Base-by-base conservation (phyloP, 64 coral and sea anemone genomes). In the Cladopsammia gracilis region DNA sequence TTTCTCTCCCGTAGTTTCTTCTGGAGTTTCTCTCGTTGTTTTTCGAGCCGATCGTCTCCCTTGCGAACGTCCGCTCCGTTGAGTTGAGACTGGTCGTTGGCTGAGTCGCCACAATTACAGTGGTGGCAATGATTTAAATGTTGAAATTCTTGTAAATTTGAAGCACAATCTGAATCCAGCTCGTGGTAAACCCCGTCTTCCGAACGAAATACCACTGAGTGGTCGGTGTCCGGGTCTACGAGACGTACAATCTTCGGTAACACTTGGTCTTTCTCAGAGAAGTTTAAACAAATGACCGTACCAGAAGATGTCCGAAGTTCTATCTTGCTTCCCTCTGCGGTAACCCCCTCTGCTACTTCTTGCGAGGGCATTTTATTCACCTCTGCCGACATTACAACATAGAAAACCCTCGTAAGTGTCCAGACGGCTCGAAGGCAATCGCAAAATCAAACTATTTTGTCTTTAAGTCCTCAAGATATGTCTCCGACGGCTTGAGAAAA, bases 1-100 rank as follows among this genome's bases (percentile, higher is more conserved):
- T 93, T 93, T 44, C 83, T 79, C 75, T 93, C 91, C 51, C 82
- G 64, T 2, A 93, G 73, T 75, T 77, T 93, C 62, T 70, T 93
- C 58, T 93, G 91, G 20, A 93, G 91, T 87, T 93, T 93, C 70
- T 93, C 91, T 25, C 91, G 91, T 76, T 59, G 80, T 70, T 93
- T 93, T 78, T 93, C 91, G 11, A 86, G 47, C 15, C 91, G 47
- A 76, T 93, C 91, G 47, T 93, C 82, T 68, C 34, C 52, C 42
- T 51, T 76, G 10, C 84, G 82, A 50, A 93, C 48, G 26, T 93
- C 82, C 12, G 82, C 58, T 52, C 85, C 58, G 34, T 76, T 34
- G 58, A 52, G 75, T 86, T 50, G 57, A 60, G 78, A 46, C 26
- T 82, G 78, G 62, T 62, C 78, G 58, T 64, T 82, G 23, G 42